Evolutionary conservation across 1,140 invertebrate species (phyloP).

Genomic region (Lepidotrigona ventralis): DNA sequence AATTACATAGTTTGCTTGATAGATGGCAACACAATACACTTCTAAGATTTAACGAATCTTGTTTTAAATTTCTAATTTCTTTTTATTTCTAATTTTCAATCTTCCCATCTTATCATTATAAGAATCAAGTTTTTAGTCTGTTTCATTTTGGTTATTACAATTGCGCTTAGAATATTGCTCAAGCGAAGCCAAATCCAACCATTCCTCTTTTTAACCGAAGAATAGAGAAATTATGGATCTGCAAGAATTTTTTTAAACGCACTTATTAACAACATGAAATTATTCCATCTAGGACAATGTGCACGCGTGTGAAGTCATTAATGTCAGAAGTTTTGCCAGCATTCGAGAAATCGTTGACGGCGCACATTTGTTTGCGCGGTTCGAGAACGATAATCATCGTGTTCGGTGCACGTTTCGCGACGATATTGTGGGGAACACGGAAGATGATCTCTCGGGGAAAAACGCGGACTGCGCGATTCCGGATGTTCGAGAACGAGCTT

Average conservation of each 20-base stretch:
- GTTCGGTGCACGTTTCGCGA: neutral
- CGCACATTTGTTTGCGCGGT: neutral
- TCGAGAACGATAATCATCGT: slow-evolving; percentile 37
- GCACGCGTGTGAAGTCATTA: neutral
- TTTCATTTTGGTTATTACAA: neutral
- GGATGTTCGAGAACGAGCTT: neutral
- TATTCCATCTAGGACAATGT: neutral
- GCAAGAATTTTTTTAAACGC: neutral
- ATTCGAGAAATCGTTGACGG: neutral
- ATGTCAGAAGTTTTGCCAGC: neutral
- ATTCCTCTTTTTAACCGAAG: no score
- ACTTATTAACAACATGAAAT: neutral
- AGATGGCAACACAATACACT: neutral
- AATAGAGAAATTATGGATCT: neutral
- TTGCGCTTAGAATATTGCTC: neutral
- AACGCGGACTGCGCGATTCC: slow-evolving; percentile 26
- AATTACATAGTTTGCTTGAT: neutral
- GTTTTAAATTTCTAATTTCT: no score
- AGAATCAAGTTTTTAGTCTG: neutral
- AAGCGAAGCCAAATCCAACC: neutral
- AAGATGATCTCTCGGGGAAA: slow-evolving; percentile 16
- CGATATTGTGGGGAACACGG: neutral
- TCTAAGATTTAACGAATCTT: neutral
- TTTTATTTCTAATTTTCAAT: no score
- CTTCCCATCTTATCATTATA: no score